Percentiles rank a stretch among this genome's conserved stretches.
Conservation (phyloP, 2,113 vertebrate genomes). For the Anguilla rostrata region DNA sequence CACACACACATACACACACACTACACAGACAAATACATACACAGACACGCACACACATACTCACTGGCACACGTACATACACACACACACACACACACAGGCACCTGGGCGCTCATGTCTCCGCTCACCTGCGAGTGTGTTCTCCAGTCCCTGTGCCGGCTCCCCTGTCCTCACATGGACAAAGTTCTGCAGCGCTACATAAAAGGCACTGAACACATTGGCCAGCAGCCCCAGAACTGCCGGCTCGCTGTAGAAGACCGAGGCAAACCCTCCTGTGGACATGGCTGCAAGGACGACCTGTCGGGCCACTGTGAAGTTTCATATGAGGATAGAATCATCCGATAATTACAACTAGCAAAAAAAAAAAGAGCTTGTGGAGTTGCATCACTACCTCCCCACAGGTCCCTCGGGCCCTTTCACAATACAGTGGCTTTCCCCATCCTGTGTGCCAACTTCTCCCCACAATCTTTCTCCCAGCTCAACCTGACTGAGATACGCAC, state of each 20-base stretch:
- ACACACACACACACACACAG: neutral
- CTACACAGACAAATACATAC: neutral
- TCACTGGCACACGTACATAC: neutral
- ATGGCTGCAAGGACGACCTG: neutral
- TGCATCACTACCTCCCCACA: neutral
- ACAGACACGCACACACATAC: too few species aligned
- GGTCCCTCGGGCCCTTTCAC: neutral
- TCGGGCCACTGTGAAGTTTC: too few species aligned
- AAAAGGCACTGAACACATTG: slow-evolving; percentile 35
- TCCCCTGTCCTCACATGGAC: neutral
- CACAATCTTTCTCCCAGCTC: neutral
- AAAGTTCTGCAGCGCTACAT: slow-evolving; percentile 39
- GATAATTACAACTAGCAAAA: too few species aligned
- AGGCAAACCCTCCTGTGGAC: slow-evolving; percentile 27
- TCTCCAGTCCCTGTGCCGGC: slow-evolving; percentile 18
- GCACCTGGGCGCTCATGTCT: too few species aligned
- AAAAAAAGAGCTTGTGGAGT: too few species aligned
- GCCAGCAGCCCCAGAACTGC: slow-evolving; percentile 35
- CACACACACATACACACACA: too few species aligned
- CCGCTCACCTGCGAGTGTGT: slow-evolving; percentile 33
- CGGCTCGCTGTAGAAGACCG: slow-evolving; percentile 39
- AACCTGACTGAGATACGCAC: neutral
- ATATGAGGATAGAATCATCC: too few species aligned
- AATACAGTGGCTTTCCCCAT: slow-evolving; percentile 8
- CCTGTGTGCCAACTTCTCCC: neutral